These are phyloP conservation scores for Tinea pellionella DNA, from an alignment of 2,888 invertebrate species.

Conservation along the genomic window DNA sequence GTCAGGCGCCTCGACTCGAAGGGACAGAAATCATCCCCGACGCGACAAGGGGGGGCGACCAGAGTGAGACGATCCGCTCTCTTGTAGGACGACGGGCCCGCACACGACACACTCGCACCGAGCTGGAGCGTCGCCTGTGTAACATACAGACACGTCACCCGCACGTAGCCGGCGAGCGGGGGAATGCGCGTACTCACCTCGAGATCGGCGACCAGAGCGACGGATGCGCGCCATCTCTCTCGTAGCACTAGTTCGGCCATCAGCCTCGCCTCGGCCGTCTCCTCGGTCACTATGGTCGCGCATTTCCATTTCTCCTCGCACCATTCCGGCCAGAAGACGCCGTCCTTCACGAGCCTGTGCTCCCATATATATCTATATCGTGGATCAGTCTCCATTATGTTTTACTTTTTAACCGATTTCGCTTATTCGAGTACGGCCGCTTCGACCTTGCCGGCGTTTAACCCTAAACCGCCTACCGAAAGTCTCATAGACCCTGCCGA, in stretches of 20 bases:
- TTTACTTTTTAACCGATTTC: no score
- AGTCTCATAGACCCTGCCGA: no score
- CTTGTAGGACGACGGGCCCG: conserved; percentile 16
- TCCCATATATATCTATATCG: background rate
- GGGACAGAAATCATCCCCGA: conserved; percentile 27
- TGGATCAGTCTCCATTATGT: background rate
- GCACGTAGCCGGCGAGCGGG: background rate
- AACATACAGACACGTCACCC: background rate
- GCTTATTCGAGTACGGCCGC: no score
- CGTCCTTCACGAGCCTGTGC: conserved; percentile 27
- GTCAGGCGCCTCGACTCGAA: conserved; percentile 46
- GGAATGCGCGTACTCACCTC: background rate
- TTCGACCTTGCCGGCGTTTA: no score
- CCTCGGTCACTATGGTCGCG: conserved; percentile 33
- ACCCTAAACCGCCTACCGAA: no score
- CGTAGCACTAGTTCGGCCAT: conserved; percentile 24
- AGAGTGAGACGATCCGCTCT: conserved; percentile 16
- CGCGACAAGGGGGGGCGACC: conserved; percentile 40
- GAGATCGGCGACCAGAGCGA: conserved; percentile 22
- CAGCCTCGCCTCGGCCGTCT: conserved; percentile 29
- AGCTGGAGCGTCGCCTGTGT: conserved; percentile 14
- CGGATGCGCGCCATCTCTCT: conserved; percentile 26
- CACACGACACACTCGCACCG: conserved; percentile 15
- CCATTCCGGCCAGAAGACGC: conserved; percentile 69
- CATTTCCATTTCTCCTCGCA: conserved; percentile 42